Conservation (phyloP, 2,888 invertebrate genomes). For the Chaetoderma sp. region DNA sequence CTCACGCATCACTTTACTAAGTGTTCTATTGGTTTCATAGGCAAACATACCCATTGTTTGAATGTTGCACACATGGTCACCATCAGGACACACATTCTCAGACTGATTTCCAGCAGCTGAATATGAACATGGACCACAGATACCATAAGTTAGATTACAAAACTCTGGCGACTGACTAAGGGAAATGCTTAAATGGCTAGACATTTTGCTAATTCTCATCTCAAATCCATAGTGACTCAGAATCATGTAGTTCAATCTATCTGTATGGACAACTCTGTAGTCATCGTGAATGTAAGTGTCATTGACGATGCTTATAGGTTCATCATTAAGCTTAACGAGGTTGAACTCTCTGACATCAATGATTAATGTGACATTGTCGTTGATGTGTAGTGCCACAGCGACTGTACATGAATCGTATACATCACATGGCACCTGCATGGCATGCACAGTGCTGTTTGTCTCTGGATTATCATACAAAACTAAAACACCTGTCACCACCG, state of each 20-base stretch:
- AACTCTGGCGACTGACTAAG: slow-evolving; percentile 7
- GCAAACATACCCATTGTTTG: slow-evolving; percentile 22
- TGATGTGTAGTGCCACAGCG: slow-evolving; percentile 23
- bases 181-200: slow-evolving; percentile 31
- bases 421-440: slow-evolving; percentile 26
- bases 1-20: not conserved
- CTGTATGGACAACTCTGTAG: slow-evolving; percentile 22
- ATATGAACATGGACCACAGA: slow-evolving; percentile 24
- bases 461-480: slow-evolving; percentile 12
- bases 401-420: slow-evolving; percentile 27
- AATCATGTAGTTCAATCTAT: slow-evolving; percentile 22
- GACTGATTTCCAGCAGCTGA: too few species aligned
- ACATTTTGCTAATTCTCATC: slow-evolving; percentile 23
- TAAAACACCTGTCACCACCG: slow-evolving; percentile 33
- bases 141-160: slow-evolving; percentile 14
- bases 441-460: slow-evolving; percentile 21
- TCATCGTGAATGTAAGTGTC: not conserved
- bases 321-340: slow-evolving; percentile 17
- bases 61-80: slow-evolving; percentile 24
- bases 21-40: too few species aligned
- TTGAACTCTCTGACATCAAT: slow-evolving; percentile 16
- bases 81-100: slow-evolving; percentile 15
- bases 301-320: not conserved
- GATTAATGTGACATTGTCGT: slow-evolving; percentile 6
- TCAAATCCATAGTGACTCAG: slow-evolving; percentile 10